Evolutionary conservation across 2,888 invertebrate species (phyloP), one percentile per base, ranked within the genome.

Genomic region (Theretra japonica): DNA sequence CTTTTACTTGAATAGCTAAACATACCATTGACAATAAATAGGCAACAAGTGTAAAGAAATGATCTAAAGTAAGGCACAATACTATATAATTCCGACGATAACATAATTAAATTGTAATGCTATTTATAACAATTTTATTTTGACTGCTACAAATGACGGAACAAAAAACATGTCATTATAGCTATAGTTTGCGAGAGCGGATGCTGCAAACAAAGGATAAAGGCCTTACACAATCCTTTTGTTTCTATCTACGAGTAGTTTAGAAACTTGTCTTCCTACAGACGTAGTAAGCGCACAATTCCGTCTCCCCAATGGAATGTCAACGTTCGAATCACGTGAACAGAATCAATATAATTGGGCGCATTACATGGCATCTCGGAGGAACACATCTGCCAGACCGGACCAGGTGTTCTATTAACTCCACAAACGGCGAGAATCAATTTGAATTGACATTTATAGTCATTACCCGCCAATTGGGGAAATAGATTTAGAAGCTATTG

Each of bases 371-470:
- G 53, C 53, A 53, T 53, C 53, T n/a, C 17, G 25, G 21, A 57
- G 23, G n/a, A 70, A 30, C 21, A 48, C 58, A 21, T 23, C 11
- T 25, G 58, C 21, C n/a, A 19, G 28, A 28, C 21, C n/a, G 2
- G 48, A 60, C 23, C 60, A 70, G 60, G 60, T 70, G 60, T 60
- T 30, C 65, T 21, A 41, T 65, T 65, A 65, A 48, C 41, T 65
- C 23, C 17, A 62, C 23, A 23, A 23, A 23, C 41, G 23, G 62
- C 30, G n/a, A 62, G 41, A 56, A 73, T 78, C 78, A 76, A 73
- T 81, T 75, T 68, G 62, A 72, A 73, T 72, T 69, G 73, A 72
- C 73, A 69, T 70, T 75, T 7, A 69, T 60, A 59, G 57, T 58
- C 70, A 75, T 75, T 62, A 21, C 33, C 62, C 4, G 23, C 65